phyloP scores from a whole-genome alignment of 2,888 invertebrate genomes.

The Scaptomyza flava region DNA sequence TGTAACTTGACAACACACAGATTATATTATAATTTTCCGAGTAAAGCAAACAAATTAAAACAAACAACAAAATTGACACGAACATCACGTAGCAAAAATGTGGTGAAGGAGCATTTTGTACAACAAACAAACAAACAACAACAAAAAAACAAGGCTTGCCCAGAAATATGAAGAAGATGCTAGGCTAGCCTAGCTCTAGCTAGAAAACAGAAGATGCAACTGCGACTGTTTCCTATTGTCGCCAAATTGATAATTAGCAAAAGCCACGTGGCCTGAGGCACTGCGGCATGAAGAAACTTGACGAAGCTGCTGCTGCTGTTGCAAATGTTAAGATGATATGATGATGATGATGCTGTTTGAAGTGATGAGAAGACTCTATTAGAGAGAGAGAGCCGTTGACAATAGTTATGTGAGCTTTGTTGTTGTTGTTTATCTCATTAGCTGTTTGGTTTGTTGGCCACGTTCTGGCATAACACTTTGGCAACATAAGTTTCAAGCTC shows the following conservation, averaged over 20 bases:
- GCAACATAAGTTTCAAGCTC: not conserved
- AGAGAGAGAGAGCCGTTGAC: conserved; percentile 19
- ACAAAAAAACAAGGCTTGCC: conserved; percentile 25
- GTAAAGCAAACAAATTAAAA: conserved; percentile 68
- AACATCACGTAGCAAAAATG: conserved; percentile 71
- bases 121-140: not conserved
- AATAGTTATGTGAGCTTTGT: conserved; percentile 23
- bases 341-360: not conserved
- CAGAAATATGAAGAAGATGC: conserved; percentile 10
- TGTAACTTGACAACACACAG: conserved; percentile 33
- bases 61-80: conserved; percentile 77
- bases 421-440: conserved; percentile 62
- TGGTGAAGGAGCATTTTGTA: conserved; percentile 52
- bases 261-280: conserved; percentile 42
- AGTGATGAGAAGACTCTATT: conserved; percentile 22
- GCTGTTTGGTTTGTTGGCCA: conserved; percentile 57
- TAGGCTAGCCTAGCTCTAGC: not conserved
- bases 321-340: not conserved
- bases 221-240: conserved; percentile 54
- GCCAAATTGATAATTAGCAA: conserved; percentile 75
- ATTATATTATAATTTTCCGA: conserved; percentile 78
- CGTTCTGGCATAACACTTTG: conserved; percentile 45
- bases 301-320: conserved; percentile 26
- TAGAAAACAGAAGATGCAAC: not conserved
- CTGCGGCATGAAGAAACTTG: conserved; percentile 52